Conservation (phyloP, 35 echinoderm and acorn worm species). For the Eucidaris tribuloides region DNA sequence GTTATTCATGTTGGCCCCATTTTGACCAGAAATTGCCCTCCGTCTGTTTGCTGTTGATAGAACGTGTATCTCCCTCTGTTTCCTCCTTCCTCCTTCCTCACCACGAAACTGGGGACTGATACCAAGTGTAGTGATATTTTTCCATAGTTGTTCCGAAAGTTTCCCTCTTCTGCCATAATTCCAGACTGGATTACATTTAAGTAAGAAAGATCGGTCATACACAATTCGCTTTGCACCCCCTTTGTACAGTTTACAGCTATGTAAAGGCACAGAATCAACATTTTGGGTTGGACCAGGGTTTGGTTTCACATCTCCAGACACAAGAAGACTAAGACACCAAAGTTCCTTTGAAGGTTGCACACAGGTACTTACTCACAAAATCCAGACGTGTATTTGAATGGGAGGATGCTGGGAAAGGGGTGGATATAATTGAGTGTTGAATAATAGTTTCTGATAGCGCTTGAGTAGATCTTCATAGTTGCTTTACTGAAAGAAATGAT, state of each 20-base stretch:
- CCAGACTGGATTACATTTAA: neutral
- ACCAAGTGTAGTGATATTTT: neutral
- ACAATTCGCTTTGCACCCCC: neutral
- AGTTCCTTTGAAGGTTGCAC: no score
- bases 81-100: neutral
- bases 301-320: conserved; percentile 21
- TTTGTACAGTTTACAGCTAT: neutral
- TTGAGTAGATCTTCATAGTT: no score
- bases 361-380: no score
- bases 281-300: conserved; percentile 9
- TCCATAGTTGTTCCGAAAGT: neutral
- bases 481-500: no score
- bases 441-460: no score
- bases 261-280: neutral
- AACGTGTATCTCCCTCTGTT: neutral
- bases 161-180: neutral
- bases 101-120: neutral
- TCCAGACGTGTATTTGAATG: no score
- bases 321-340: neutral
- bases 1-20: conserved; percentile 7
- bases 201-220: neutral
- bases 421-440: no score
- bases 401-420: no score
- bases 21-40: neutral
- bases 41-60: neutral